These are phyloP conservation scores for Heliconius hermathena DNA, from an alignment of 1,140 invertebrate species.

Conservation along the genomic window DNA sequence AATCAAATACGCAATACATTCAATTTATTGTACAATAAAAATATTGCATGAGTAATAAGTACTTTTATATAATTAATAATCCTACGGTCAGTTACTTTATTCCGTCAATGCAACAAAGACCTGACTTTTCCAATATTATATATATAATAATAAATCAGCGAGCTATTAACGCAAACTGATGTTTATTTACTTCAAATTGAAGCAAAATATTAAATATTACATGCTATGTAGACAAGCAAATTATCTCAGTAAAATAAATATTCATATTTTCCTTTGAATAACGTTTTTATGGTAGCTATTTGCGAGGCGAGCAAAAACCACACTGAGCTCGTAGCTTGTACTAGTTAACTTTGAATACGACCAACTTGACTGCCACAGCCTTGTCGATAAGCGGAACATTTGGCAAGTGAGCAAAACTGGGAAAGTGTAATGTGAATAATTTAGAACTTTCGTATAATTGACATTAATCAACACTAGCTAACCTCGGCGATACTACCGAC, in stretches of 20 bases:
- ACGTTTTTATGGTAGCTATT: conserved; percentile 11
- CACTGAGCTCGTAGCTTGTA: conserved; percentile 16
- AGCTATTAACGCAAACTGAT: neutral
- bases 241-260: conserved; percentile 25
- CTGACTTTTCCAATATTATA: neutral
- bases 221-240: conserved; percentile 2
- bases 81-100: neutral
- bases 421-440: conserved; percentile 40
- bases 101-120: neutral
- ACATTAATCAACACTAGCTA: conserved; percentile 31
- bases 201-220: conserved; percentile 5
- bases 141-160: neutral
- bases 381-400: conserved; percentile 35
- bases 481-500: conserved; percentile 2
- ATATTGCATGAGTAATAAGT: too few species aligned
- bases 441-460: conserved; percentile 37
- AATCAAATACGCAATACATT: too few species aligned
- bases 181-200: neutral
- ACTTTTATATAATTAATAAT: too few species aligned
- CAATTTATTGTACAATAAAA: too few species aligned
- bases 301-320: conserved; percentile 20
- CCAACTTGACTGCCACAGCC: conserved; percentile 31
- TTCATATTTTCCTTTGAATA: conserved; percentile 23
- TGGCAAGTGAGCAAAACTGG: conserved; percentile 37
- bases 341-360: conserved; percentile 34